Evolutionary conservation across 2,113 vertebrate genomes (phyloP).

Genomic region (Myotis brandtii): DNA sequence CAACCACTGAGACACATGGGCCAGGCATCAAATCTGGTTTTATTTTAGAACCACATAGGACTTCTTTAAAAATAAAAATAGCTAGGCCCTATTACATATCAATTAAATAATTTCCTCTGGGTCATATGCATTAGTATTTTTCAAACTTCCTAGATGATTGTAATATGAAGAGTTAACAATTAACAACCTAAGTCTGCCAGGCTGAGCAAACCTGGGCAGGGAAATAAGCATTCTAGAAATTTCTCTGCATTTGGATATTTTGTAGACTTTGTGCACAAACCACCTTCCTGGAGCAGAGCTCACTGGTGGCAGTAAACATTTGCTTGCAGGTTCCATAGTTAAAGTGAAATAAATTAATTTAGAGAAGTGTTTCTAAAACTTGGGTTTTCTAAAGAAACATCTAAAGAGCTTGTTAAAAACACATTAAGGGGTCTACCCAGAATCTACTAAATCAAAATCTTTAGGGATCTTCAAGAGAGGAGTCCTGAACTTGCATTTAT

Average conservation of each 20-base stretch:
- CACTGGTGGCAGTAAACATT: neutral
- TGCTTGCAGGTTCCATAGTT: neutral
- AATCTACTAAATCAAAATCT: conserved; percentile 9
- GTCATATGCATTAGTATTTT: neutral
- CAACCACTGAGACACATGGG: no score
- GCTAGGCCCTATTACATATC: neutral
- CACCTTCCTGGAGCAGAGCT: neutral
- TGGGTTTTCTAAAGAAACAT: neutral
- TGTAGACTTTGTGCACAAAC: conserved; percentile 33
- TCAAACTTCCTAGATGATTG: neutral
- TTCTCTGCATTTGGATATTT: conserved; percentile 17
- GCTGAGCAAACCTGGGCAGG: neutral
- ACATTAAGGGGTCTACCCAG: neutral
- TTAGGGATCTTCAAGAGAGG: neutral
- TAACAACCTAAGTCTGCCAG: neutral
- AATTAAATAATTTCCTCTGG: conserved; percentile 7
- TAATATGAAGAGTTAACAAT: neutral
- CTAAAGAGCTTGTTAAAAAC: conserved; percentile 23
- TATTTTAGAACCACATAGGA: conserved; percentile 3
- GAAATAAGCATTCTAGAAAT: neutral
- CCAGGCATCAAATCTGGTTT: neutral
- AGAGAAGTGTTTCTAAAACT: neutral
- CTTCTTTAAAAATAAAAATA: conserved; percentile 12
- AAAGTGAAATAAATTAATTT: conserved; percentile 52
- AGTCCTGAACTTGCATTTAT: neutral